Evolutionary conservation across 2,113 vertebrate species (phyloP), one percentile per base, ranked within the genome.

Genomic region (Dissostichus mawsoni): DNA sequence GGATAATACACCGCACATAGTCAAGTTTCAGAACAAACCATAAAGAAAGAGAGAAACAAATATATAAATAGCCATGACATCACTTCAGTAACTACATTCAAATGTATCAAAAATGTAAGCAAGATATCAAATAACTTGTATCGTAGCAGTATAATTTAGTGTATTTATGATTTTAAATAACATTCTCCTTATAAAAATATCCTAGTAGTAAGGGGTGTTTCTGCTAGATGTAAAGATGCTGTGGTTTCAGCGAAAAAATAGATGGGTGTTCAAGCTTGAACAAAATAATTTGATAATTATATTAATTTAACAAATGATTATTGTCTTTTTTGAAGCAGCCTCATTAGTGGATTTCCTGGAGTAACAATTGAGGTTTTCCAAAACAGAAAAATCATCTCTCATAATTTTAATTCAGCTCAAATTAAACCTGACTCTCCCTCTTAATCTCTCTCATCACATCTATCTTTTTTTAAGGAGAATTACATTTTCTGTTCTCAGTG

Each of bases 391-490:
- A 8, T 25, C 14, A 13, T n/a, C 16, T 36, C 52, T 44, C 53
- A 47, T 58, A 10, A 11, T 45, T 56, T 23, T 3, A 69, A 71
- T 17, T 72, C 69, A 73, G 8, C 45, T 73, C 5, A 62, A 36
- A 61, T 9, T 1, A 63, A 25, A 52, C 48, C n/a, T 44, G n/a
- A 45, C 13, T 53, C 8, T 74, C 36, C 59, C 20, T 5, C 29
- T 23, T 8, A 9, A 5, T 70, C 45, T 66, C 41, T 25, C 36
- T 53, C 41, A 20, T 62, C n/a, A 12, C 59, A 63, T 77, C 5
- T 17, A 33, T 68, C 29, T 47, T 29, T 29, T 29, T 29, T 29
- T 3, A 29, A 29, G 29, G 29, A 29, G 29, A 76, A 8, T 12
- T 2, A 44, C 44, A 68, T 68, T 74, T 63, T 56, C n/a, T 44